Percentiles rank a stretch among this genome's conserved stretches.
Evolutionary conservation across 1,140 invertebrate species (phyloP).

Genomic region (Frieseomelitta varia): DNA sequence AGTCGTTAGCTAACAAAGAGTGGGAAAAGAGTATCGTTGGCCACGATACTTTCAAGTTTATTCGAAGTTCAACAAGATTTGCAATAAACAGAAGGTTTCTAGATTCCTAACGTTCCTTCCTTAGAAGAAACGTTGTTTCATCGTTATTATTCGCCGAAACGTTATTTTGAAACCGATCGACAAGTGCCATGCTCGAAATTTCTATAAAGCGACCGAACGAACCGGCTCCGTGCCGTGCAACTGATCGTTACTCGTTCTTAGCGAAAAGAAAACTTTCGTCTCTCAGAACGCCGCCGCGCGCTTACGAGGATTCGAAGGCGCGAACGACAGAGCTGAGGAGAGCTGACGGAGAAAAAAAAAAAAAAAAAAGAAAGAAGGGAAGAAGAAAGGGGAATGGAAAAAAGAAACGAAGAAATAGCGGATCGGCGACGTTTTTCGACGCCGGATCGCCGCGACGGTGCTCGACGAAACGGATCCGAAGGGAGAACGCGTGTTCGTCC

Average conservation of each 20-base stretch:
- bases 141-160: neutral
- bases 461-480: slow-evolving; percentile 8
- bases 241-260: slow-evolving; percentile 77
- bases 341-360: too few relatives aligned
- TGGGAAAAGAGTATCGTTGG: neutral
- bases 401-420: neutral
- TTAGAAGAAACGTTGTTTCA: too few relatives aligned
- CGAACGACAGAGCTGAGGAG: neutral
- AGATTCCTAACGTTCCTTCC: neutral
- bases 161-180: neutral
- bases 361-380: slow-evolving; percentile 13
- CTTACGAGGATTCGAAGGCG: slow-evolving; percentile 23
- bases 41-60: neutral
- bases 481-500: neutral
- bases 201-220: slow-evolving; percentile 7
- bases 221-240: slow-evolving; percentile 66
- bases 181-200: neutral
- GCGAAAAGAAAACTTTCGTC: slow-evolving; percentile 71
- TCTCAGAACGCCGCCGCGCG: slow-evolving; percentile 55
- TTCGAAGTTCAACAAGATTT: neutral
- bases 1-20: neutral
- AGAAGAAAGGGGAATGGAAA: slow-evolving; percentile 10
- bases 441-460: slow-evolving; percentile 23
- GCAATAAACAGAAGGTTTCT: neutral
- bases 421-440: neutral